Percentiles rank a stretch among this genome's conserved stretches.
Evolutionary conservation across 2,113 vertebrate genomes (phyloP).

Genomic region (Plecturocebus donacophilus): DNA sequence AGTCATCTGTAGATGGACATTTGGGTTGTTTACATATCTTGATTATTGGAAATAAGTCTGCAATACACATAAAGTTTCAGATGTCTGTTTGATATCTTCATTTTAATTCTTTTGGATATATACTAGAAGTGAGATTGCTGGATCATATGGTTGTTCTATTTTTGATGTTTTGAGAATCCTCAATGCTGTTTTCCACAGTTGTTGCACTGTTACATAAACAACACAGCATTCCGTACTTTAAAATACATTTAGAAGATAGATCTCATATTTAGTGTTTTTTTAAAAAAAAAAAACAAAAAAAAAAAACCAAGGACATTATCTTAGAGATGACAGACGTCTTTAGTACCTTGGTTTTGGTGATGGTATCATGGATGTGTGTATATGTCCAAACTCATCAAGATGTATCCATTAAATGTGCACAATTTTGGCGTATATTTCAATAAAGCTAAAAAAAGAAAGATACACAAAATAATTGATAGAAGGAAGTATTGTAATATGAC

Average conservation of each 20-base stretch:
- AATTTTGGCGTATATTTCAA: background rate
- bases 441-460: background rate
- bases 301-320: too few relatives aligned
- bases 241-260: background rate
- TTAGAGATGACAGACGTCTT: background rate
- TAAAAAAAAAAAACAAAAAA: too few relatives aligned
- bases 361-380: background rate
- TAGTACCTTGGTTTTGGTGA: background rate
- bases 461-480: background rate
- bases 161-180: background rate
- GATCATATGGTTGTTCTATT: background rate
- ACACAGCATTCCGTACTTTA: background rate
- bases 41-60: background rate
- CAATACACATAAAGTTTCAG: background rate
- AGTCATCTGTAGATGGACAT: background rate
- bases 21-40: background rate
- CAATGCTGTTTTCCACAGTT: background rate
- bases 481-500: background rate
- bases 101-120: background rate
- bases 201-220: background rate
- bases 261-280: background rate
- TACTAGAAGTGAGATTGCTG: background rate
- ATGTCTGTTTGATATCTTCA: background rate
- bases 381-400: background rate
- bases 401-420: background rate